These are phyloP conservation scores for Neoitamus cyanurus DNA, from an alignment of 2,888 invertebrate species.

Conservation along the genomic window DNA sequence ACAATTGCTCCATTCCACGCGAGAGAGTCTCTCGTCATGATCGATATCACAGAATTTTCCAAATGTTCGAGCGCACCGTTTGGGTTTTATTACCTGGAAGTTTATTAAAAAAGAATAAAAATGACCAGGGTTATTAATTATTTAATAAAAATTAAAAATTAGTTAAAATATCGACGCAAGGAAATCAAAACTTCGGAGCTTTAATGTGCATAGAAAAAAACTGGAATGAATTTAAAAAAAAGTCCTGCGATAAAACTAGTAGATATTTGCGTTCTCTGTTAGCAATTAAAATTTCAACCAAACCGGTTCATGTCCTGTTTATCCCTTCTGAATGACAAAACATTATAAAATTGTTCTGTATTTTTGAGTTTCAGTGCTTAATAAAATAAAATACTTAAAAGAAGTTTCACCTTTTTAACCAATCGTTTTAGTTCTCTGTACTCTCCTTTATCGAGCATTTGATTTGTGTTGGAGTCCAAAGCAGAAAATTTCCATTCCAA, in stretches of 20 bases:
- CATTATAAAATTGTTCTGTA: too few species aligned
- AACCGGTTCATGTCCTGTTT: too few species aligned
- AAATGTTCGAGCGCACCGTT: conserved; percentile 89
- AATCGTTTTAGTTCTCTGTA: conserved; percentile 83
- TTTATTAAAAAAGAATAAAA: neutral
- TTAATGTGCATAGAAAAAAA: too few species aligned
- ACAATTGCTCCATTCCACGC: conserved; percentile 88
- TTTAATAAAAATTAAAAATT: too few species aligned
- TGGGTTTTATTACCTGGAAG: conserved; percentile 81
- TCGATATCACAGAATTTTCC: conserved; percentile 88
- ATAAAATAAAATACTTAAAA: neutral
- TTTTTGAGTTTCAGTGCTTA: neutral
- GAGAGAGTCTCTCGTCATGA: conserved; percentile 80
- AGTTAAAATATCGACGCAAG: too few species aligned
- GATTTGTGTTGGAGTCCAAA: conserved; percentile 84
- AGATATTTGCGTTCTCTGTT: too few species aligned
- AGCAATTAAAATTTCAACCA: too few species aligned
- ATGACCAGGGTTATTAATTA: too few species aligned
- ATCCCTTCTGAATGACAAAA: too few species aligned
- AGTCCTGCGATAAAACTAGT: too few species aligned
- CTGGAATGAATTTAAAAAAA: too few species aligned
- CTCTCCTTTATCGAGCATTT: conserved; percentile 81
- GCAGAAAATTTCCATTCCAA: conserved; percentile 91
- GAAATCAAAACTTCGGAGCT: too few species aligned
- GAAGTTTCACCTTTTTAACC: conserved; percentile 76